phyloP scores from a whole-genome alignment of 92 coral and sea anemone genomes.

The Umimayanthus chanpuru region DNA sequence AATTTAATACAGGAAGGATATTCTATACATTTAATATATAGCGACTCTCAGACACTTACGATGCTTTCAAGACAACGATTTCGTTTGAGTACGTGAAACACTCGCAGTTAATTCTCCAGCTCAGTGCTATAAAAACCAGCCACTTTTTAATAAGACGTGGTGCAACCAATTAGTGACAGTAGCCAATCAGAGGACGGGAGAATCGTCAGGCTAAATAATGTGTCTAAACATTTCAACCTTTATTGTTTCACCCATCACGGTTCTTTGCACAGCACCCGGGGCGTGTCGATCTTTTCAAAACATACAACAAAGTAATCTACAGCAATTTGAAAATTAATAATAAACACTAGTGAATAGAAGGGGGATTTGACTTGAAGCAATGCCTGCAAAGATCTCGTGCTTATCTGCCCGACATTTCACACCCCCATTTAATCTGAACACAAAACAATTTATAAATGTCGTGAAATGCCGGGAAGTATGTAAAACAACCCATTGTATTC shows the following conservation, averaged over 20 bases:
- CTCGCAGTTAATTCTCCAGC: slow-evolving; percentile 84
- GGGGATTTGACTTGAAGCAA: slow-evolving; percentile 49
- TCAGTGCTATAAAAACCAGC: slow-evolving; percentile 86
- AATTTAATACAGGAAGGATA: slow-evolving; percentile 72
- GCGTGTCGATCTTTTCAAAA: slow-evolving; percentile 94
- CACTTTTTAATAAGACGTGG: slow-evolving; percentile 99
- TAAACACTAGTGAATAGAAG: slow-evolving; percentile 50
- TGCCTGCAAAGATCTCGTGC: slow-evolving; percentile 60
- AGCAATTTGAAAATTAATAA: slow-evolving; percentile 81
- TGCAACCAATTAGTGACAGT: slow-evolving; percentile 94
- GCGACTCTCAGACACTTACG: slow-evolving; percentile 51
- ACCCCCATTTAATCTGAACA: slow-evolving; percentile 91
- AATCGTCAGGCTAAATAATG: slow-evolving; percentile 97
- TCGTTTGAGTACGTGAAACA: slow-evolving; percentile 59
- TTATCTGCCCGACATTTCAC: slow-evolving; percentile 63
- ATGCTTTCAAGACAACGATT: slow-evolving; percentile 59
- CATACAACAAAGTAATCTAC: slow-evolving; percentile 96
- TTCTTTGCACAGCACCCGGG: slow-evolving; percentile 93
- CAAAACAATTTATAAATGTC: slow-evolving; percentile 88
- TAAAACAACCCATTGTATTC: slow-evolving; percentile 85
- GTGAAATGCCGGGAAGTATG: slow-evolving; percentile 82
- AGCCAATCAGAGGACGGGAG: slow-evolving; percentile 90
- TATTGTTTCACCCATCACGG: slow-evolving; percentile 98
- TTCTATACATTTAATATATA: slow-evolving; percentile 41
- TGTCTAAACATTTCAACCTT: slow-evolving; percentile 99